Evolutionary conservation across 1,140 invertebrate species (phyloP), one percentile per base, ranked within the genome.

Genomic region (Hylaeus volcanicus): DNA sequence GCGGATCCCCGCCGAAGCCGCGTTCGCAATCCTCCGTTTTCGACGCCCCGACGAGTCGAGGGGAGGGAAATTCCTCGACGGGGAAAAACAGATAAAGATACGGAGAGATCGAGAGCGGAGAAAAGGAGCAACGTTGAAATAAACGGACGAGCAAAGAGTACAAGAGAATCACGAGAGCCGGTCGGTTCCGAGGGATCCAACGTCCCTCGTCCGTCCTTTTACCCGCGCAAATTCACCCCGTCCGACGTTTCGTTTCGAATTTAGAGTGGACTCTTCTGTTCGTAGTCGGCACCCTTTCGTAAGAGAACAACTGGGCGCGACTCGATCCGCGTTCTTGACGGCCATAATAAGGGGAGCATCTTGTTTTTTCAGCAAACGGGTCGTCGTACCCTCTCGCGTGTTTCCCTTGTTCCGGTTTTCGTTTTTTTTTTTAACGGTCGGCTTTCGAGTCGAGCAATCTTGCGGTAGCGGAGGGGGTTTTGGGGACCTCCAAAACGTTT

Each of bases 241-340:
- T 86, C 84, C 79, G 26, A 26, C 26, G 86, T 90, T 90, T 91
- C 85, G 90, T 92, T 92, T 93, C 89, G 90, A 92, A 92, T 92
- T 92, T 92, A 92, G 91, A 93, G 91, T 92, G 92, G 89, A 91
- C 85, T 90, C 76, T 90, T 90, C 91, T 90, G 89, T 86, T 84
- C 79, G 89, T 91, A 90, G 84, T 89, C 85, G 89, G 88, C 83
- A 70, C 83, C 86, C 85, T 85, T 81, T 82, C 83, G 87, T 89
- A 87, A 87, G 81, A 89, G 75, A 64, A 60, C 80, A 77, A 71
- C 68, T 41, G 81, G 88, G 75, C 60, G 63, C 80, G 79, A 71
- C 68, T 41, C 60, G 45, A 58, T 60, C n/a, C 8, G 51, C 2
- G 51, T 26, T 26, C 26, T 26, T 26, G 26, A 26, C 26, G 26